Conservation (phyloP, 2,113 vertebrate species). For the Camarhynchus parvulus region DNA sequence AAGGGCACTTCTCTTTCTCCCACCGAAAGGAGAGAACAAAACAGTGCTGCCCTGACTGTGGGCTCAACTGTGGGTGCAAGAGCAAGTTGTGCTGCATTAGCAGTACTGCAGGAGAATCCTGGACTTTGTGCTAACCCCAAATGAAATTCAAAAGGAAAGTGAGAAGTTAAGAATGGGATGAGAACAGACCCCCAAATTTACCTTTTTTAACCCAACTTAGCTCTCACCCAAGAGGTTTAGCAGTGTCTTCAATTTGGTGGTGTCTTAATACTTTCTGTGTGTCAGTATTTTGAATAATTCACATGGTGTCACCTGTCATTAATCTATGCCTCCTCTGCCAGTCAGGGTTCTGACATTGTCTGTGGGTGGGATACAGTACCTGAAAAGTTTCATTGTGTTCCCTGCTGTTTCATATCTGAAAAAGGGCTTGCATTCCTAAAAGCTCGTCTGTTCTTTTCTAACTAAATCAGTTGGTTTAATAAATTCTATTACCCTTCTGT, state of each 20-base stretch:
- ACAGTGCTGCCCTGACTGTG: background rate
- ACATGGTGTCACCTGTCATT: conserved; percentile 24
- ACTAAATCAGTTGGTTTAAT: conserved; percentile 23
- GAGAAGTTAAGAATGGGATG: background rate
- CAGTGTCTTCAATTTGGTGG: background rate
- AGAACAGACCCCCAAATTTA: background rate
- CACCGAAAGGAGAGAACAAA: background rate
- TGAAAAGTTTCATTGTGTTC: conserved; percentile 54
- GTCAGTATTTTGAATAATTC: conserved; percentile 39
- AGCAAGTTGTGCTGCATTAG: background rate
- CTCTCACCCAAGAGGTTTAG: background rate
- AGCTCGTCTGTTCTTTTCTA: background rate
- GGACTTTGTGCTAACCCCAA: background rate
- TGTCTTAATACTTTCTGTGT: background rate
- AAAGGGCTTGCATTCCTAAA: conserved; percentile 15
- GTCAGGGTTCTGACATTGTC: conserved; percentile 40
- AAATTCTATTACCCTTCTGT: conserved; percentile 25
- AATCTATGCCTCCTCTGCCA: conserved; percentile 47
- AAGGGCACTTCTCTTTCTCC: background rate
- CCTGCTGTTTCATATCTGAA: conserved; percentile 39
- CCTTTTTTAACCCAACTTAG: background rate
- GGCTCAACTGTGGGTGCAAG: background rate
- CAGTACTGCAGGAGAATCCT: background rate
- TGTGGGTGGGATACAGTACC: conserved; percentile 34
- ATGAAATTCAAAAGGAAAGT: background rate